Conservation (phyloP, 2,888 invertebrate species). For the Strigamia maritima region DNA sequence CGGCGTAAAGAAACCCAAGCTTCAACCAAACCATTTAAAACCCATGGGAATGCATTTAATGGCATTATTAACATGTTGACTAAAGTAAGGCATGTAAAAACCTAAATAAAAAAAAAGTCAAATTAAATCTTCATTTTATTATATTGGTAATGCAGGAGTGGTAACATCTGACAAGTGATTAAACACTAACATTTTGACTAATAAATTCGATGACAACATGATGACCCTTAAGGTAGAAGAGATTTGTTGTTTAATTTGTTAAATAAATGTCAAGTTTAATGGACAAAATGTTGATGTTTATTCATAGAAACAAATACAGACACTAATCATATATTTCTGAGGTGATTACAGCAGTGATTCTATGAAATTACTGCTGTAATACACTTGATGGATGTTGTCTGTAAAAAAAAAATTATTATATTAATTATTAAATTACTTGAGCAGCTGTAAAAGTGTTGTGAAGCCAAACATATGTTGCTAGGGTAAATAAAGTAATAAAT, state of each 20-base stretch:
- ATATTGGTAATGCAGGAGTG: not conserved
- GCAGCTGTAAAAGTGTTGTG: constrained; percentile 28
- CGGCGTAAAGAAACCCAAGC: constrained; percentile 91
- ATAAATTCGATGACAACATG: too few relatives aligned
- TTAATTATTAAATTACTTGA: not conserved
- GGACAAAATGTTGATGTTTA: not conserved
- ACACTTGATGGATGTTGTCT: too few relatives aligned
- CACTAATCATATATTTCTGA: not conserved
- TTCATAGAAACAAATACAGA: not conserved
- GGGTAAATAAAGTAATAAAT: constrained; percentile 77
- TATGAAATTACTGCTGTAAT: too few relatives aligned
- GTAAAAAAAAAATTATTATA: too few relatives aligned
- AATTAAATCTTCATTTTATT: not conserved
- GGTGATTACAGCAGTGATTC: too few relatives aligned
- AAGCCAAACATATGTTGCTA: constrained; percentile 65
- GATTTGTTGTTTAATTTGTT: too few relatives aligned
- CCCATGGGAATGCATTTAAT: constrained; percentile 97
- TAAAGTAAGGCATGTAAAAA: constrained; percentile 90
- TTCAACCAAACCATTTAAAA: constrained; percentile 91
- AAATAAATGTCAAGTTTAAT: not conserved
- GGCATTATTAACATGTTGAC: constrained; percentile 95
- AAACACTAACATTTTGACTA: too few relatives aligned
- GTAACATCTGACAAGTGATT: too few relatives aligned
- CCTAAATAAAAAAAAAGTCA: constrained; percentile 49
- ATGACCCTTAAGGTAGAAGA: too few relatives aligned